Evolutionary conservation across 2,113 vertebrate genomes (phyloP).

Genomic region (Brevimyrus niger): DNA sequence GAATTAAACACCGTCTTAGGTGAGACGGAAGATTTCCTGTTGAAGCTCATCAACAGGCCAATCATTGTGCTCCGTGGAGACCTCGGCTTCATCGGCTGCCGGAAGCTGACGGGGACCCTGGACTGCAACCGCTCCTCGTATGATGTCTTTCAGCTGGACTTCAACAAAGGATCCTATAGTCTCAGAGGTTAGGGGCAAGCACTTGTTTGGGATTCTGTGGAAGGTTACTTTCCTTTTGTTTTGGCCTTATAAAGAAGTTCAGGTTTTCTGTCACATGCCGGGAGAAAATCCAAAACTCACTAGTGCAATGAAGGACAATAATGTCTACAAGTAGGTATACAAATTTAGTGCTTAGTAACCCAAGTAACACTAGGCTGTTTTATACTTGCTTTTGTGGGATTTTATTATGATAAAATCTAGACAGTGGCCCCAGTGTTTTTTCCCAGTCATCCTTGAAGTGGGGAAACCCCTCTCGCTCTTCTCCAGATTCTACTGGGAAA

Average conservation of each 20-base stretch:
- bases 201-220: neutral
- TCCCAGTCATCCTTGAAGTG: neutral
- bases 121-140: conserved; percentile 91
- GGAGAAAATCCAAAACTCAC: neutral
- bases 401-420: neutral
- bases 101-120: conserved; percentile 81
- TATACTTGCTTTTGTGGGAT: neutral
- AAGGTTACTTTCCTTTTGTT: neutral
- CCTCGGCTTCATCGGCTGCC: conserved; percentile 91
- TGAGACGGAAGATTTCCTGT: conserved; percentile 79
- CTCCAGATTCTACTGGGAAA: conserved; percentile 79
- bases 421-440: neutral
- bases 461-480: conserved; percentile 12
- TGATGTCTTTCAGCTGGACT: conserved; percentile 88
- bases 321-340: neutral
- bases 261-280: neutral
- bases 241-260: neutral
- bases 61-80: conserved; percentile 90
- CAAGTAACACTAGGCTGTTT: neutral
- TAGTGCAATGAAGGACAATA: neutral
- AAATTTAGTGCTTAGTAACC: neutral
- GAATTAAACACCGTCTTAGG: conserved; percentile 49
- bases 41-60: conserved; percentile 95
- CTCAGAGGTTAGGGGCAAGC: conserved; percentile 69
- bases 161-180: conserved; percentile 78